A percentile compares a stretch with the other conserved stretches of the same genome.
phyloP scores from a whole-genome alignment of 2,113 vertebrate species.

The Mugil cephalus region DNA sequence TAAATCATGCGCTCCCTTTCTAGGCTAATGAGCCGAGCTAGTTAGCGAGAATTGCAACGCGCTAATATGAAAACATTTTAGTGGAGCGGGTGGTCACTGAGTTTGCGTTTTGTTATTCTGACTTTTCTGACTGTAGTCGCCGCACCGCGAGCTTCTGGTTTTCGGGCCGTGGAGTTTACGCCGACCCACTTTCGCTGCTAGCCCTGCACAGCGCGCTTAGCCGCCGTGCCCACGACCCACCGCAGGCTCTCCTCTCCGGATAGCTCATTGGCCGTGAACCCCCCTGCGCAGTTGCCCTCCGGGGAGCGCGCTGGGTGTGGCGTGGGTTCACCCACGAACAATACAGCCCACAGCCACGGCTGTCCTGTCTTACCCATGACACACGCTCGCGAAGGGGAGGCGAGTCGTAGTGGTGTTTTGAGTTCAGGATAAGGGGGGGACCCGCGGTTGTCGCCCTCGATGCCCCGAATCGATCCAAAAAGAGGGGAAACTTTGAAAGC shows the following conservation, averaged over 20 bases:
- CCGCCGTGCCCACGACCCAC: conserved; percentile 2
- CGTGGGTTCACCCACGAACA: conserved; percentile 72
- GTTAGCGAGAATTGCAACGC: conserved; percentile 44
- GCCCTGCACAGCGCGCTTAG: conserved; percentile 29
- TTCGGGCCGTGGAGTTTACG: conserved; percentile 4
- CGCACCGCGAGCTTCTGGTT: neutral
- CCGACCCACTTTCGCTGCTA: conserved; percentile 31
- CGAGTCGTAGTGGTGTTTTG: neutral
- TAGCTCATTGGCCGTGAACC: conserved; percentile 62
- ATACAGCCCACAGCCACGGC: conserved; percentile 7
- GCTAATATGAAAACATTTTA: conserved; percentile 35
- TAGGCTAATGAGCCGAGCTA: conserved; percentile 50
- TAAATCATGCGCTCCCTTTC: conserved; percentile 63
- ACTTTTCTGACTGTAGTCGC: conserved; percentile 4
- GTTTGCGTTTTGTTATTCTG: neutral
- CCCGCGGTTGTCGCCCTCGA: neutral
- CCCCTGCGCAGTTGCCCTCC: conserved; percentile 64
- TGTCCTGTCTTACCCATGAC: neutral
- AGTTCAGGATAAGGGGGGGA: neutral
- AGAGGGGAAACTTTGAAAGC: neutral
- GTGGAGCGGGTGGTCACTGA: neutral
- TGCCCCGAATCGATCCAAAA: conserved; percentile 2
- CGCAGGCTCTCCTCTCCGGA: conserved; percentile 32
- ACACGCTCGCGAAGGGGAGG: neutral
- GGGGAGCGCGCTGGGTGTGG: conserved; percentile 78